Percentiles rank a stretch among this genome's conserved stretches.
These are phyloP conservation scores for Zaprionus capensis DNA, from an alignment of 1,140 invertebrate genomes.

Conservation along the genomic window DNA sequence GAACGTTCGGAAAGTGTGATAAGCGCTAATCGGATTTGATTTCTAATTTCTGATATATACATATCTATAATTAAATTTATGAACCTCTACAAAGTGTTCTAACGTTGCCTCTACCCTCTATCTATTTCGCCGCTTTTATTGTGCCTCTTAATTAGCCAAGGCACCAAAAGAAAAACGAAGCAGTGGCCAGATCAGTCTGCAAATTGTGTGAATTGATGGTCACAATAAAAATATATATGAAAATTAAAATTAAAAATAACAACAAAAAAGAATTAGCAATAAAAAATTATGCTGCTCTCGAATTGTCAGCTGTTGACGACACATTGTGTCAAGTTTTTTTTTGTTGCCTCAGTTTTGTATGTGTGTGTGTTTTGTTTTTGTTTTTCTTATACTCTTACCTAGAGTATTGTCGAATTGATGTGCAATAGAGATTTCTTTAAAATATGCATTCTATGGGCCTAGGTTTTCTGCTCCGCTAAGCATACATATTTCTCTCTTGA, in stretches of 20 bases:
- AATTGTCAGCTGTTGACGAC: conserved; percentile 70
- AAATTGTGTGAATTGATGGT: conserved; percentile 15
- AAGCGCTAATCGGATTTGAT: conserved; percentile 44
- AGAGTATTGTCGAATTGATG: background rate
- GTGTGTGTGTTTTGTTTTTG: conserved; percentile 25
- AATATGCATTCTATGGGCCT: too few species aligned
- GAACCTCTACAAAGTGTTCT: conserved; percentile 21
- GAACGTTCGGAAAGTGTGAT: conserved; percentile 28
- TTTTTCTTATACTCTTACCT: conserved; percentile 20
- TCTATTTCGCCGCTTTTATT: conserved; percentile 2
- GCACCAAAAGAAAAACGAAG: background rate
- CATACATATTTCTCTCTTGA: too few species aligned
- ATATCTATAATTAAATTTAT: conserved; percentile 46
- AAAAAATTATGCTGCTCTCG: conserved; percentile 64
- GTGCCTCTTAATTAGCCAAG: conserved; percentile 12
- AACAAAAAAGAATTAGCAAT: conserved; percentile 30
- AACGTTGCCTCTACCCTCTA: background rate
- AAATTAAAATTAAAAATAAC: conserved; percentile 33
- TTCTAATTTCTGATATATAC: conserved; percentile 24
- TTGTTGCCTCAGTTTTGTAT: conserved; percentile 5
- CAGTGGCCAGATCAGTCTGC: conserved; percentile 1
- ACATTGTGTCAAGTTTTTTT: conserved; percentile 56
- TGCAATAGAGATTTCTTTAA: background rate
- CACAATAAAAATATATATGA: conserved; percentile 23
- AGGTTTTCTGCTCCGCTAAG: too few species aligned